phyloP scores from a whole-genome alignment of 92 coral and sea anemone species.

The Bergia puertoricense region DNA sequence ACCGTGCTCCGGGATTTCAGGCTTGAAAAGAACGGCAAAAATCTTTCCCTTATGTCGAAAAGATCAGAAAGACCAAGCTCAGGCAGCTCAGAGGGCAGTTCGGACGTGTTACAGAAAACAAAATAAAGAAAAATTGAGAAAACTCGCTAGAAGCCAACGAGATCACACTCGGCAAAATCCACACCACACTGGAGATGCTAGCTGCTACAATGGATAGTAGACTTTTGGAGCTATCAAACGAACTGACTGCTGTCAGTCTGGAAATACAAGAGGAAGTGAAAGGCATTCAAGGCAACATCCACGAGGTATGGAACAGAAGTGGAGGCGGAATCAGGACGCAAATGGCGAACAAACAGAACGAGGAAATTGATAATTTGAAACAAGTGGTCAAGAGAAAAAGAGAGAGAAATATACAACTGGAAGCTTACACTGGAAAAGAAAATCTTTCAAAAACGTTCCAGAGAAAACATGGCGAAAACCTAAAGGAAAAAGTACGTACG shows the following conservation, averaged over 20 bases:
- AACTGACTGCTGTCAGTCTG: not conserved
- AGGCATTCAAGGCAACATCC: not conserved
- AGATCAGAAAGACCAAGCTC: not conserved
- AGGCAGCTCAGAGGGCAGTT: not conserved
- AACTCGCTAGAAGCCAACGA: not conserved
- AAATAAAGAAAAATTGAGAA: not conserved
- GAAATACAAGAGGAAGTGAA: not conserved
- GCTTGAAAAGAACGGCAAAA: not conserved
- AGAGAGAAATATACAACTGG: not conserved
- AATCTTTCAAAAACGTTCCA: not conserved
- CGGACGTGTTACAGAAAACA: not conserved
- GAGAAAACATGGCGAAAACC: not conserved
- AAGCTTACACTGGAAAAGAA: not conserved
- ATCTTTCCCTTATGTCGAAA: not conserved
- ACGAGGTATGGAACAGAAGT: no score
- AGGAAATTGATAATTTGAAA: not conserved
- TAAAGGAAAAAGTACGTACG: not conserved
- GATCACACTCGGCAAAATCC: not conserved
- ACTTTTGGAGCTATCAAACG: not conserved
- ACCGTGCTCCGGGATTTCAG: not conserved
- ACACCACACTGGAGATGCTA: not conserved
- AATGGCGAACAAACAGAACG: not conserved
- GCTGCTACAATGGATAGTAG: not conserved
- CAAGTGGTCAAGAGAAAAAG: not conserved
- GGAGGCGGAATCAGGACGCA: no score